Conservation (phyloP, 2,888 invertebrate species). For the Ochropacha duplaris region DNA sequence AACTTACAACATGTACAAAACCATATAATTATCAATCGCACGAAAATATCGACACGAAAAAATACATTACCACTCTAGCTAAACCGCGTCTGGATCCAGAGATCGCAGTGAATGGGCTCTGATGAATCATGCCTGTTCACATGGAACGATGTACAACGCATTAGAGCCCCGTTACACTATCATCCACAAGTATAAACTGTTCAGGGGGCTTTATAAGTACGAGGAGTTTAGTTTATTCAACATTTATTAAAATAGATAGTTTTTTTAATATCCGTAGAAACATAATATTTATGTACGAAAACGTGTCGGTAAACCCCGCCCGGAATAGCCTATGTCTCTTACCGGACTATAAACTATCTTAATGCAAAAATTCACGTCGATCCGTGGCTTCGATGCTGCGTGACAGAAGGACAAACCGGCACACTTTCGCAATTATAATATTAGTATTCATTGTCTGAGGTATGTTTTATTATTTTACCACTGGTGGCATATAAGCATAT, state of each 20-base stretch:
- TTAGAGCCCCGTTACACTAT: constrained; percentile 41
- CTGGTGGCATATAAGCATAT: too few relatives aligned
- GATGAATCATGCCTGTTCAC: constrained; percentile 76
- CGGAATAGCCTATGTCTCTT: too few relatives aligned
- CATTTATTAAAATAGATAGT: neutral
- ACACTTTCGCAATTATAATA: too few relatives aligned
- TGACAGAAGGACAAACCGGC: too few relatives aligned
- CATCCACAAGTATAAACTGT: constrained; percentile 27
- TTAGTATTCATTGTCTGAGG: too few relatives aligned
- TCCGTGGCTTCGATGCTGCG: too few relatives aligned
- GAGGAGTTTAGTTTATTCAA: constrained; percentile 10
- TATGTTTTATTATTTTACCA: too few relatives aligned
- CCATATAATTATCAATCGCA: neutral
- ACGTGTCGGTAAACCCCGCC: too few relatives aligned
- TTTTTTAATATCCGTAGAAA: neutral
- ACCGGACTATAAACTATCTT: too few relatives aligned
- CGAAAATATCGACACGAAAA: neutral
- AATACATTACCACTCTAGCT: constrained; percentile 47
- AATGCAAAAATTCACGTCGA: too few relatives aligned
- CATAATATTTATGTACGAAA: too few relatives aligned
- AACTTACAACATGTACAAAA: neutral
- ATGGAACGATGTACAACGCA: constrained; percentile 62
- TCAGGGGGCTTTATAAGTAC: constrained; percentile 44
- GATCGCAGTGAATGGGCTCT: constrained; percentile 73
- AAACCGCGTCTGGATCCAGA: constrained; percentile 65